Evolutionary conservation across 1,140 invertebrate genomes (phyloP).

Genomic region (Megathymus violae): DNA sequence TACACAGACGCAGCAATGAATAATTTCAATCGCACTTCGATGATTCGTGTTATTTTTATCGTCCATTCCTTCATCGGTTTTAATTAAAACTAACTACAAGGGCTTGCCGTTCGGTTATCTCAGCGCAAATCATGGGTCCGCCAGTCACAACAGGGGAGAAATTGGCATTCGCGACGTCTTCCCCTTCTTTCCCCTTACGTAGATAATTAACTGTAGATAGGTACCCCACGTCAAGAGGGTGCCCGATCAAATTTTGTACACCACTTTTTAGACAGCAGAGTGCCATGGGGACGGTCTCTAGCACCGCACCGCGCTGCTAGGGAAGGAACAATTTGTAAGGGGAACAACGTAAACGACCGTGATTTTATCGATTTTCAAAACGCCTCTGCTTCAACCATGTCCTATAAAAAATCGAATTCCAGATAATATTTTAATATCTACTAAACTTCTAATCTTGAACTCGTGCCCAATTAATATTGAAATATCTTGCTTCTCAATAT

Average conservation of each 20-base stretch:
- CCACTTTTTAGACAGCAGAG: conserved; percentile 72
- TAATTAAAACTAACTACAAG: conserved; percentile 77
- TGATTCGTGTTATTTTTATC: conserved; percentile 37
- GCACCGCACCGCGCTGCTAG: conserved; percentile 58
- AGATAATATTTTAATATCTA: no score
- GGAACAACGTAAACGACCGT: conserved; percentile 68
- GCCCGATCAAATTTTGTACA: conserved; percentile 73
- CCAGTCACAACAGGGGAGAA: conserved; percentile 52
- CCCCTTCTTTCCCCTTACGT: conserved; percentile 60
- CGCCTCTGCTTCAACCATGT: conserved; percentile 45
- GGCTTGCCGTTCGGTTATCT: conserved; percentile 61
- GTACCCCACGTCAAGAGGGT: conserved; percentile 56
- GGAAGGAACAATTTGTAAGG: conserved; percentile 75
- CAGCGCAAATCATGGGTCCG: conserved; percentile 55
- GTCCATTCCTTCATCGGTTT: conserved; percentile 52
- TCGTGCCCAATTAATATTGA: no score
- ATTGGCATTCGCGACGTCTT: conserved; percentile 66
- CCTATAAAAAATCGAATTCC: conserved; percentile 14
- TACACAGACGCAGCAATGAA: background rate
- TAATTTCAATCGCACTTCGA: conserved; percentile 12
- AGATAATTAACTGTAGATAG: conserved; percentile 82
- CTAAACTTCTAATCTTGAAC: no score
- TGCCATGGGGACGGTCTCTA: conserved; percentile 43
- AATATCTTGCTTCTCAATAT: no score
- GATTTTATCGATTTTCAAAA: conserved; percentile 77